Conservation (phyloP, 92 coral and sea anemone species). For the Parazoanthus swiftii region DNA sequence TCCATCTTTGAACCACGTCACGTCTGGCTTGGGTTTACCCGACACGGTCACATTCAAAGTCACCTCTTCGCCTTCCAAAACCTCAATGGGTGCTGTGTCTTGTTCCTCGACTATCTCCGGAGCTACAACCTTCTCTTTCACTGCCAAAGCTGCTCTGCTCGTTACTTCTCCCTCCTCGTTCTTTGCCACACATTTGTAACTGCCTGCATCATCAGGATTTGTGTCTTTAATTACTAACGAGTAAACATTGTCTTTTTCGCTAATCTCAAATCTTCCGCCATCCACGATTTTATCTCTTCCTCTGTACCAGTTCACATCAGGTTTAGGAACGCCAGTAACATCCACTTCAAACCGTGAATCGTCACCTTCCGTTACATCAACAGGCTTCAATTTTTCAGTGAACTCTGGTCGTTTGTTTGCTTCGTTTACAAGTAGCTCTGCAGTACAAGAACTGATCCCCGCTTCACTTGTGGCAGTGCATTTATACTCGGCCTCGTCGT, state of each 20-base stretch:
- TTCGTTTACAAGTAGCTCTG: constrained; percentile 87
- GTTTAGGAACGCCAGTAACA: constrained; percentile 73
- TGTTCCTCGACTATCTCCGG: constrained; percentile 65
- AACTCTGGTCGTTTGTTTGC: constrained; percentile 67
- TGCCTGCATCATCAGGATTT: constrained; percentile 22
- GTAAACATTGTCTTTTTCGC: background rate
- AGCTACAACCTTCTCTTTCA: constrained; percentile 53
- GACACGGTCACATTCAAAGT: constrained; percentile 53
- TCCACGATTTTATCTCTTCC: constrained; percentile 67
- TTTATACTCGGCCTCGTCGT: constrained; percentile 90
- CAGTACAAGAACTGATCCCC: constrained; percentile 74
- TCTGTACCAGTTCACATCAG: constrained; percentile 81
- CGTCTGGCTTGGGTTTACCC: constrained; percentile 64
- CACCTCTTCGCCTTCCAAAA: constrained; percentile 61
- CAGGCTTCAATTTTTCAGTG: constrained; percentile 72
- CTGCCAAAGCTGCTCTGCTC: constrained; percentile 46
- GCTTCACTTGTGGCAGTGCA: constrained; percentile 68
- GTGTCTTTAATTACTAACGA: constrained; percentile 66
- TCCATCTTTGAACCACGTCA: constrained; percentile 70
- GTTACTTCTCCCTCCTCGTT: constrained; percentile 84
- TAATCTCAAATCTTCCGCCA: constrained; percentile 54
- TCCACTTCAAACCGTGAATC: constrained; percentile 69
- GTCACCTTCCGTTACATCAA: constrained; percentile 70
- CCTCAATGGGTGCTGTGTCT: constrained; percentile 44
- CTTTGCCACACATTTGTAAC: constrained; percentile 71